Percentiles rank a stretch among this genome's conserved stretches.
Conservation (phyloP, 1,140 invertebrate species). For the Planococcus citri region DNA sequence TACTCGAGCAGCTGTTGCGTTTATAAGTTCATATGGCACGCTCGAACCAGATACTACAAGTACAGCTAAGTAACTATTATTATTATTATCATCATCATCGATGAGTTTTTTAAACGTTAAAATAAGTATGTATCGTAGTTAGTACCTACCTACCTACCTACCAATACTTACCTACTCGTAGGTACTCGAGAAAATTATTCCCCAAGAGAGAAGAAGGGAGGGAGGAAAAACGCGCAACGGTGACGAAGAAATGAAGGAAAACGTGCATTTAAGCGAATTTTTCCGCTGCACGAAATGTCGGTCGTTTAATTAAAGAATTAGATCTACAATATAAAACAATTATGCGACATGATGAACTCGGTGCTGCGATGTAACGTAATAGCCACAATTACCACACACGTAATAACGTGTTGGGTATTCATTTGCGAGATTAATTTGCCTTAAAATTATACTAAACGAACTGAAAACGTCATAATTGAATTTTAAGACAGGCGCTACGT, state of each 20-base stretch:
- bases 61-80: no score
- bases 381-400: conserved; percentile 4
- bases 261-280: background rate
- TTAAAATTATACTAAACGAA: conserved; percentile 21
- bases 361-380: background rate
- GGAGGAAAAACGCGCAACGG: background rate
- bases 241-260: background rate
- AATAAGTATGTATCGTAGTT: no score
- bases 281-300: background rate
- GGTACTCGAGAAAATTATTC: background rate
- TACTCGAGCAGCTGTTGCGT: conserved; percentile 11
- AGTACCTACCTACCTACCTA: no score
- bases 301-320: conserved; percentile 10
- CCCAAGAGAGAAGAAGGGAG: background rate
- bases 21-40: conserved; percentile 14
- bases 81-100: background rate
- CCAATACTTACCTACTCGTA: no score
- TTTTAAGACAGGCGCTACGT: conserved; percentile 17
- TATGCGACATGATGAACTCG: conserved; percentile 11
- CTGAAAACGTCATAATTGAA: conserved; percentile 19
- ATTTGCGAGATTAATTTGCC: conserved; percentile 19
- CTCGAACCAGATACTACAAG: conserved; percentile 13
- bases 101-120: background rate
- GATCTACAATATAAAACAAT: conserved; percentile 14
- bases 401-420: background rate